Percentiles rank a stretch among this genome's conserved stretches.
phyloP scores from a whole-genome alignment of 2,888 invertebrate species.

The Steinernema hermaphroditum region DNA sequence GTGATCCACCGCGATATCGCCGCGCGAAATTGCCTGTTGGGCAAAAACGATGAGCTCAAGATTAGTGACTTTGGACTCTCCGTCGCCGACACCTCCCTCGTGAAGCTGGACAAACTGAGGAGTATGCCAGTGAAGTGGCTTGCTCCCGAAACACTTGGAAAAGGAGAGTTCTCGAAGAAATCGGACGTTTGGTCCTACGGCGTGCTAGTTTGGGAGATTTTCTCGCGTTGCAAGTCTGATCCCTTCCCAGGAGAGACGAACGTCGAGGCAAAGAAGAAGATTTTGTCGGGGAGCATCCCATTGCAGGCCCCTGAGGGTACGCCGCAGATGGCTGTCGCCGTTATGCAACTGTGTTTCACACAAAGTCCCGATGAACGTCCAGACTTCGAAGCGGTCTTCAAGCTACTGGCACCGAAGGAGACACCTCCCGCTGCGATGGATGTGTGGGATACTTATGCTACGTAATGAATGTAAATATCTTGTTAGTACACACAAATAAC shows the following conservation, averaged over 20 bases:
- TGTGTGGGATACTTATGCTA: slow-evolving; percentile 33
- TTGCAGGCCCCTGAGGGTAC: slow-evolving; percentile 32
- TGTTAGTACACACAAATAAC: too few relatives aligned
- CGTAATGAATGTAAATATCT: neutral
- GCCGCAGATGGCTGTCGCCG: slow-evolving; percentile 7
- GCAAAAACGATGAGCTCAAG: slow-evolving; percentile 38
- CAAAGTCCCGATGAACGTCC: slow-evolving; percentile 23
- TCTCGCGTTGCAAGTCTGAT: slow-evolving; percentile 38
- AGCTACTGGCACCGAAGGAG: slow-evolving; percentile 32
- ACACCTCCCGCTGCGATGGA: slow-evolving; percentile 21
- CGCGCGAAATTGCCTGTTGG: slow-evolving; percentile 39
- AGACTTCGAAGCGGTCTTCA: slow-evolving; percentile 33
- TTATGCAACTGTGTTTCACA: slow-evolving; percentile 35
- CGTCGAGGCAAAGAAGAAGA: slow-evolving; percentile 32
- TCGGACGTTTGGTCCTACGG: slow-evolving; percentile 51
- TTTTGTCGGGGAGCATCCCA: slow-evolving; percentile 28
- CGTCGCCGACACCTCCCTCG: slow-evolving; percentile 36
- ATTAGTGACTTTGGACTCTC: slow-evolving; percentile 41
- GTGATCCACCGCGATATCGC: slow-evolving; percentile 40
- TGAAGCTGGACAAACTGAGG: slow-evolving; percentile 47
- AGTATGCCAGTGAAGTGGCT: slow-evolving; percentile 51
- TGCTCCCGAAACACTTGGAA: slow-evolving; percentile 48
- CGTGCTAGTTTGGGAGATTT: slow-evolving; percentile 50
- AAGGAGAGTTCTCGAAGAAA: slow-evolving; percentile 48
- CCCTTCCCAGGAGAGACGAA: slow-evolving; percentile 29